These are phyloP conservation scores for Mercenaria mercenaria DNA, from an alignment of 1,140 invertebrate genomes.

Conservation along the genomic window DNA sequence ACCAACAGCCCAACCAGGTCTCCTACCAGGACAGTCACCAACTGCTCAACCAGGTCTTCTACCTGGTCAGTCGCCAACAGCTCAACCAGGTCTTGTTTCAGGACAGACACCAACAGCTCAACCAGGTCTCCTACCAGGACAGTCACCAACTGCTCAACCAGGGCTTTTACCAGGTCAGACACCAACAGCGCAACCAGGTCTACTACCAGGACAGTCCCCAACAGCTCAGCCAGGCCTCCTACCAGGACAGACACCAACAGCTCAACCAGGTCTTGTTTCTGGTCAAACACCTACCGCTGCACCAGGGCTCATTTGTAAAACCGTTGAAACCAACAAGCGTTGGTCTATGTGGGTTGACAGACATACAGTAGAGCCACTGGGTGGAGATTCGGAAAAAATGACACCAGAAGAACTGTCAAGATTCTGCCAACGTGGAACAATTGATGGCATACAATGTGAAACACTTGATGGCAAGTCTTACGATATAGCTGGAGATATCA, in stretches of 20 bases:
- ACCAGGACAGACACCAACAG: background rate
- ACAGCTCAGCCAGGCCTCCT: background rate
- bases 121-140: conserved; percentile 28
- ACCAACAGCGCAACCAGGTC: background rate
- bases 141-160: background rate
- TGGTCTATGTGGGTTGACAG: conserved; percentile 70
- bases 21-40: background rate
- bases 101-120: conserved; percentile 10
- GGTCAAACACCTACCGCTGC: conserved; percentile 1
- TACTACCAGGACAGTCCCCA: background rate
- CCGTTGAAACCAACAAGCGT: background rate
- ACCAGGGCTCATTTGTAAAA: background rate
- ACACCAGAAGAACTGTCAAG: conserved; percentile 27
- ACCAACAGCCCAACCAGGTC: background rate
- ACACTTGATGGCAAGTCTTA: conserved; percentile 37
- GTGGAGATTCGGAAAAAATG: conserved; percentile 67
- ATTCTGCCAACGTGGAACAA: conserved; percentile 60
- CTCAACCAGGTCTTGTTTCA: conserved; percentile 48
- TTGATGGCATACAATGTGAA: conserved; percentile 66
- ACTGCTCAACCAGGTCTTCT: background rate
- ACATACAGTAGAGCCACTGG: conserved; percentile 20
- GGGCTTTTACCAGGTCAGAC: background rate
- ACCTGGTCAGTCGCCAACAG: background rate
- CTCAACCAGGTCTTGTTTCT: background rate
- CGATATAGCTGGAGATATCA: conserved; percentile 48